Base-by-base conservation (phyloP, 1,140 invertebrate species). In the Drosophila lini region DNA sequence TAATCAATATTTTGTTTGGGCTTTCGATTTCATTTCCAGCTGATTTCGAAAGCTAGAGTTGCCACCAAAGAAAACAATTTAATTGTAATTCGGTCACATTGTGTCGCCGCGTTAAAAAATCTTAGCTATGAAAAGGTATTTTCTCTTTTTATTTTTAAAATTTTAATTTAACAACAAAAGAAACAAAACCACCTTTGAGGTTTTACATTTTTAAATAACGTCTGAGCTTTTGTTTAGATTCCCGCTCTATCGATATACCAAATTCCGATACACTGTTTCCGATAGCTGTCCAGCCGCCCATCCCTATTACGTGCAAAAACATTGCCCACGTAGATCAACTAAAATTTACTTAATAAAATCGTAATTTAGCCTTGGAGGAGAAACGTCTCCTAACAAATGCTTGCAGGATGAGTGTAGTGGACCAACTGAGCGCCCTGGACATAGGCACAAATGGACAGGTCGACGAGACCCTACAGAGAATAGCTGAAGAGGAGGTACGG, bases 1-100 rank as follows among this genome's bases (percentile, higher is more conserved):
- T 70, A 88, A 88, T 88, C 84, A 89, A 88, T 88, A 88, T 67
- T 84, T 84, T 65, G 71, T 40, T 81, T 67, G 57, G 47, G 55
- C 74, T 59, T 76, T 59, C 28, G 58, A 74, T 75, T 75, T 50
- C 10, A 32, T 42, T 56, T 57, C 69, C 71, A 75, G 73, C 59
- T 75, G 73, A 40, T 70, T 32, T 38, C 15, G 15, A 60, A 41
- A 15, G 2, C 19, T 5, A 63, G 61, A 32, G 61, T 42, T 53
- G 50, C 3, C 50, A 36, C 8, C 19, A 15, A 1, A 2, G 7
- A 8, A 9, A 8, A 9, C 10, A 6, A 31, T 6, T 16, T 34
- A 32, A 6, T 32, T 8, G 0, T 15, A 8, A 15, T 19, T 34
- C 0, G 28, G 28, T 22, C 47, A 50, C 9, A 32, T 10, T 50